Conservation (phyloP, 1,140 invertebrate genomes). For the Trypoxylus dichotomus region DNA sequence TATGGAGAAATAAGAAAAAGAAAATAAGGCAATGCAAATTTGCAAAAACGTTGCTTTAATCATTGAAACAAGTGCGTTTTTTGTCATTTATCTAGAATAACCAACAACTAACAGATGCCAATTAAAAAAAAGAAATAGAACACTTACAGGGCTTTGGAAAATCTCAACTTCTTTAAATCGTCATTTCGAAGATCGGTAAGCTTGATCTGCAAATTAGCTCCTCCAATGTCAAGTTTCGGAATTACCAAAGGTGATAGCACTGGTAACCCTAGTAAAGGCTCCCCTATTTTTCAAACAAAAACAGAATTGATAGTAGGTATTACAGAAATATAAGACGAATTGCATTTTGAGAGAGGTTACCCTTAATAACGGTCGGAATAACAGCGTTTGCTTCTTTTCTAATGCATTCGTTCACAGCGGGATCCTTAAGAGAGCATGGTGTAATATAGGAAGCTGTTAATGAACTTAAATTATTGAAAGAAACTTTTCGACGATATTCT, state of each 20-base stretch:
- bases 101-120: no score
- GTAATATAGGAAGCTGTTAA: neutral
- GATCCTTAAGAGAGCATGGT: neutral
- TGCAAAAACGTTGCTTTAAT: no score
- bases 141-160: neutral
- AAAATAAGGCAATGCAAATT: no score
- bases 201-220: neutral
- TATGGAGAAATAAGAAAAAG: no score
- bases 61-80: no score
- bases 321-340: no score
- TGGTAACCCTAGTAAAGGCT: neutral
- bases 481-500: neutral
- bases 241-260: neutral
- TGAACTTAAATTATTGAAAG: neutral
- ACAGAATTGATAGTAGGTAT: neutral
- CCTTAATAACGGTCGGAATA: neutral
- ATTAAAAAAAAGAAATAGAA: neutral
- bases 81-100: no score
- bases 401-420: neutral
- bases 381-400: neutral
- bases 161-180: neutral
- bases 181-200: neutral
- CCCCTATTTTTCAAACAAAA: neutral
- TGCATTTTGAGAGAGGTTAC: no score
- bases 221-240: neutral